Percentiles rank a stretch among this genome's conserved stretches.
Evolutionary conservation across 2,113 vertebrate species (phyloP).

Genomic region (Corythaeola cristata): DNA sequence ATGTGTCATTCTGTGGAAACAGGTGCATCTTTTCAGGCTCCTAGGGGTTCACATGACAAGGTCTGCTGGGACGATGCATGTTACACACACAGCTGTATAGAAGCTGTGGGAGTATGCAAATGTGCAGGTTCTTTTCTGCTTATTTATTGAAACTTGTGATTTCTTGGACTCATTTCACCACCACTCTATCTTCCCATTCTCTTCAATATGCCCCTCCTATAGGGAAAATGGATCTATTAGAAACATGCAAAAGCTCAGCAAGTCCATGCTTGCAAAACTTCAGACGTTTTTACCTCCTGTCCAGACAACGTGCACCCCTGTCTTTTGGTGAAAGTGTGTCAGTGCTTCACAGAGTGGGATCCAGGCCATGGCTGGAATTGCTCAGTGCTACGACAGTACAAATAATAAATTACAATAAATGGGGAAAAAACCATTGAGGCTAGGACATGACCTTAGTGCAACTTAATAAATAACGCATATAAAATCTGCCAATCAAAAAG

Average conservation of each 20-base stretch:
- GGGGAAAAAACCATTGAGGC: not conserved
- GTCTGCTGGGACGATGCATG: not conserved
- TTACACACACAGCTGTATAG: not conserved
- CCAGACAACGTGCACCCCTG: not conserved
- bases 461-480: constrained; percentile 34
- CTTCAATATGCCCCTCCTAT: not conserved
- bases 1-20: not conserved
- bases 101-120: not conserved
- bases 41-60: not conserved
- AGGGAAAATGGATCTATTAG: not conserved
- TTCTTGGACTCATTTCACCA: not conserved
- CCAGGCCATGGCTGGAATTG: not conserved
- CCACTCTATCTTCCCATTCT: not conserved
- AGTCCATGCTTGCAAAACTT: accelerated
- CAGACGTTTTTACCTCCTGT: accelerated
- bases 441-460: not conserved
- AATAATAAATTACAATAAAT: not conserved
- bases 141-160: not conserved
- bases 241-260: not conserved
- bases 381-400: not conserved
- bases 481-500: not conserved
- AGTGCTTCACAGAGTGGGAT: not conserved
- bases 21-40: not conserved
- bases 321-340: not conserved
- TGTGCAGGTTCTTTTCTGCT: not conserved